Evolutionary conservation across 1,140 invertebrate species (phyloP).

Genomic region (Pseudoatta argentina): DNA sequence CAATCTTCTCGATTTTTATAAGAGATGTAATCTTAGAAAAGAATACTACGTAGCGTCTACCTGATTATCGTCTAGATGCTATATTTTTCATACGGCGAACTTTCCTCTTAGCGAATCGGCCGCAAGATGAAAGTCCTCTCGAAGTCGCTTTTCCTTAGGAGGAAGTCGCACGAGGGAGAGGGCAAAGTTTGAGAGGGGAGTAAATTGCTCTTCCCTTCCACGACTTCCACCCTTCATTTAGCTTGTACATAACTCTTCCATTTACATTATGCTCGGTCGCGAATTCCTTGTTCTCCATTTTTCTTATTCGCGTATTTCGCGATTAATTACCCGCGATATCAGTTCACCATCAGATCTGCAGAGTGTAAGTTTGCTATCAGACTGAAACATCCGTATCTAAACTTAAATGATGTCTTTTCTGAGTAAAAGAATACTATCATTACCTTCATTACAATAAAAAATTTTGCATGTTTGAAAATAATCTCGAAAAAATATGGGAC

Average conservation of each 20-base stretch:
- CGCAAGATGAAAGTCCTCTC: constrained; percentile 62
- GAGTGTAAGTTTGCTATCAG: background rate
- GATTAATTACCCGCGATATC: constrained; percentile 67
- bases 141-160: constrained; percentile 49
- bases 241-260: constrained; percentile 70
- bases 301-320: constrained; percentile 24
- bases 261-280: constrained; percentile 55
- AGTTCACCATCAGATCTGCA: background rate
- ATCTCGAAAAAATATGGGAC: background rate
- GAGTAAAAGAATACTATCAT: background rate
- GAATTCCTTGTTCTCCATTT: constrained; percentile 25
- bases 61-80: constrained; percentile 37
- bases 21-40: constrained; percentile 38
- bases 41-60: constrained; percentile 12
- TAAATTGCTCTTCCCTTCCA: constrained; percentile 60
- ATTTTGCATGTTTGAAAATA: constrained; percentile 18
- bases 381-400: constrained; percentile 16
- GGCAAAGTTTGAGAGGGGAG: constrained; percentile 59
- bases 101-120: constrained; percentile 71
- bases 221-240: constrained; percentile 67
- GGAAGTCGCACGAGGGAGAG: constrained; percentile 52
- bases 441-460: constrained; percentile 4
- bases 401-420: constrained; percentile 17
- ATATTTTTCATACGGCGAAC: constrained; percentile 58
- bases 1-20: constrained; percentile 26